Conservation (phyloP, 30 jellyfish, hydroid and myxozoan species). For the Hydractinia echinata region DNA sequence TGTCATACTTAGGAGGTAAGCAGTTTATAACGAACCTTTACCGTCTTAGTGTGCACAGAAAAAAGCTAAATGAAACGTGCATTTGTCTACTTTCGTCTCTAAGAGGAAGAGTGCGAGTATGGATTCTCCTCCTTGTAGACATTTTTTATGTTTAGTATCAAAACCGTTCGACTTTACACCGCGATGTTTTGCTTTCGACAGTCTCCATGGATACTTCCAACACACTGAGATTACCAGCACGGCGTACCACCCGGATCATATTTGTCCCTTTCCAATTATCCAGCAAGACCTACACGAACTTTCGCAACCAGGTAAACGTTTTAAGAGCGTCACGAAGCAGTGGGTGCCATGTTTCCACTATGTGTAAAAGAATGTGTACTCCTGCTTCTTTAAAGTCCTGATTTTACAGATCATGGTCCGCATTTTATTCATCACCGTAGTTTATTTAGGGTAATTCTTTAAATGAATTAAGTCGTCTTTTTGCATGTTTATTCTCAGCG, state of each 20-base stretch:
- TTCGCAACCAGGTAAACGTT: conserved; percentile 91
- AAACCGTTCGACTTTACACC: conserved; percentile 84
- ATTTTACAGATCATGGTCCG: too few species aligned
- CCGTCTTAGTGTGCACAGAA: too few species aligned
- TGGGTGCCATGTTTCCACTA: too few species aligned
- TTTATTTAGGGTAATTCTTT: neutral
- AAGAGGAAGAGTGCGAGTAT: too few species aligned
- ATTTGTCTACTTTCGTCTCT: too few species aligned
- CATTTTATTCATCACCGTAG: too few species aligned
- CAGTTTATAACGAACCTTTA: too few species aligned
- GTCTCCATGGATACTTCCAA: conserved; percentile 74
- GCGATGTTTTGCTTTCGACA: conserved; percentile 70
- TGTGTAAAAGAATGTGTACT: too few species aligned
- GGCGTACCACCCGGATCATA: conserved; percentile 59
- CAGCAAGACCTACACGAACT: conserved; percentile 68
- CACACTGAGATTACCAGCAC: conserved; percentile 80
- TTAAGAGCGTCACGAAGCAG: neutral
- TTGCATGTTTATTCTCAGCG: too few species aligned
- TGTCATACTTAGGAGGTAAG: conserved; percentile 84
- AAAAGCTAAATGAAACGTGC: too few species aligned
- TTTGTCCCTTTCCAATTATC: conserved; percentile 82
- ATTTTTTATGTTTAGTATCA: conserved; percentile 38
- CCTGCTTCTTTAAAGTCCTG: too few species aligned
- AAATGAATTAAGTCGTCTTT: too few species aligned
- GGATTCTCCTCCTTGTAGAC: neutral